These are phyloP conservation scores for Psittacula echo DNA, from an alignment of 2,797 vertebrate genomes.

Conservation along the genomic window DNA sequence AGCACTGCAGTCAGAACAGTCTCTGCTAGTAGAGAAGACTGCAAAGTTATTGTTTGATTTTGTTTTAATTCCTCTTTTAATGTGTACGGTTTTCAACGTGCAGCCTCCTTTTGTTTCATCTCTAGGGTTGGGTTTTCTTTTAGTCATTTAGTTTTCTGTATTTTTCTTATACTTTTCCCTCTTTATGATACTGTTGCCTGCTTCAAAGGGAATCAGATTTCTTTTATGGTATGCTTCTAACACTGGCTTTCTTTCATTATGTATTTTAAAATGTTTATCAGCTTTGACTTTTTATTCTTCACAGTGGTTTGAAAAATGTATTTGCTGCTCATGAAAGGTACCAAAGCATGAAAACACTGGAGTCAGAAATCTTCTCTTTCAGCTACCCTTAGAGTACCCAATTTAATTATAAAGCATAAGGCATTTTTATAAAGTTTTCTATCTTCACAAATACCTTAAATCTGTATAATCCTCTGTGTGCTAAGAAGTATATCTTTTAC, in stretches of 20 bases:
- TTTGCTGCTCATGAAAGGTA: constrained; percentile 14
- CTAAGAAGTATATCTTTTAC: background rate
- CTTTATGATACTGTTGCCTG: background rate
- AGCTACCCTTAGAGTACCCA: background rate
- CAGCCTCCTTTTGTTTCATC: constrained; percentile 17
- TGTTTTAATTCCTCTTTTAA: constrained; percentile 27
- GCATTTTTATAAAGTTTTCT: background rate
- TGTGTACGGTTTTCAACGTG: background rate
- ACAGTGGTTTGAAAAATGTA: background rate
- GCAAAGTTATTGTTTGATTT: constrained; percentile 43
- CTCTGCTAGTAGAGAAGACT: background rate
- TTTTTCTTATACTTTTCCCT: constrained; percentile 6
- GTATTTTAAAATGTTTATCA: constrained; percentile 10
- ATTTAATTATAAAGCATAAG: background rate
- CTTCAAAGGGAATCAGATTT: constrained; percentile 15
- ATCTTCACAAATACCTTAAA: background rate
- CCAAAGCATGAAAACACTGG: background rate
- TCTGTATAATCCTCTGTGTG: background rate
- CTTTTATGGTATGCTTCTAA: background rate
- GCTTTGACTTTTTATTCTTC: background rate
- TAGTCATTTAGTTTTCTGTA: background rate
- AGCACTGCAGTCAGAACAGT: constrained; percentile 18
- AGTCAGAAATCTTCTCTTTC: constrained; percentile 19
- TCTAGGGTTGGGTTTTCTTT: constrained; percentile 8
- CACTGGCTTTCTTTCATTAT: background rate